Evolutionary conservation across 2,797 vertebrate genomes (phyloP).

Genomic region (Psittacula echo): DNA sequence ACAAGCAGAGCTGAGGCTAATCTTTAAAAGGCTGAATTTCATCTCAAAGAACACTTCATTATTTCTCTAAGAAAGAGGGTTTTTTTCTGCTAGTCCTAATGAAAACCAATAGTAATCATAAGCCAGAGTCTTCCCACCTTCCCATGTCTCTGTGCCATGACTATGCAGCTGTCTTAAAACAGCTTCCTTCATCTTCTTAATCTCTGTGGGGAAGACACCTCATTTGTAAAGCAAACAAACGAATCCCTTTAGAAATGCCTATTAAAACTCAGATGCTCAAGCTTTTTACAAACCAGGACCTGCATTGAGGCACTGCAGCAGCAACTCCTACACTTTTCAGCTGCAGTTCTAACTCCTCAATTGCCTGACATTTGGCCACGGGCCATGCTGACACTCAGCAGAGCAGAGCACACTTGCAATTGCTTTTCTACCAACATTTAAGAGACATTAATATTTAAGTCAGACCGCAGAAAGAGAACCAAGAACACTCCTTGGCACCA

Average conservation of each 20-base stretch:
- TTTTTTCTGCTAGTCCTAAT: not conserved
- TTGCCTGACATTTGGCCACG: conserved; percentile 35
- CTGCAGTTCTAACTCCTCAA: not conserved
- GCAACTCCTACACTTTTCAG: not conserved
- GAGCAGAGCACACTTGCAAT: not conserved
- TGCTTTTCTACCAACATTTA: conserved; percentile 37
- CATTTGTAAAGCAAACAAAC: conserved; percentile 25
- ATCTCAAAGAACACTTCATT: conserved; percentile 18
- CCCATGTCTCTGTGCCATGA: not conserved
- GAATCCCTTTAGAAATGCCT: conserved; percentile 3
- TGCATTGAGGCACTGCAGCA: not conserved
- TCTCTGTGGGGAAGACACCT: not conserved
- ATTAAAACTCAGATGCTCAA: not conserved
- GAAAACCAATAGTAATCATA: conserved; percentile 4
- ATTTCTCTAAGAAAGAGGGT: not conserved
- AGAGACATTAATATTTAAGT: conserved; percentile 42
- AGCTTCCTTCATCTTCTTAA: not conserved
- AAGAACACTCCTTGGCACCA: not conserved
- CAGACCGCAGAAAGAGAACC: not conserved
- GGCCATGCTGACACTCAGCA: conserved; percentile 18
- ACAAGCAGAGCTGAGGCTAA: not conserved
- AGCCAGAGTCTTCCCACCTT: not conserved
- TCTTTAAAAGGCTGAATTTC: conserved; percentile 10
- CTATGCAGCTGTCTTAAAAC: not conserved
- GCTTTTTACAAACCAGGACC: not conserved